A percentile compares a stretch with the other conserved stretches of the same genome.
Conservation (phyloP, 2,113 vertebrate genomes). For the Hippocampus barbouri region DNA sequence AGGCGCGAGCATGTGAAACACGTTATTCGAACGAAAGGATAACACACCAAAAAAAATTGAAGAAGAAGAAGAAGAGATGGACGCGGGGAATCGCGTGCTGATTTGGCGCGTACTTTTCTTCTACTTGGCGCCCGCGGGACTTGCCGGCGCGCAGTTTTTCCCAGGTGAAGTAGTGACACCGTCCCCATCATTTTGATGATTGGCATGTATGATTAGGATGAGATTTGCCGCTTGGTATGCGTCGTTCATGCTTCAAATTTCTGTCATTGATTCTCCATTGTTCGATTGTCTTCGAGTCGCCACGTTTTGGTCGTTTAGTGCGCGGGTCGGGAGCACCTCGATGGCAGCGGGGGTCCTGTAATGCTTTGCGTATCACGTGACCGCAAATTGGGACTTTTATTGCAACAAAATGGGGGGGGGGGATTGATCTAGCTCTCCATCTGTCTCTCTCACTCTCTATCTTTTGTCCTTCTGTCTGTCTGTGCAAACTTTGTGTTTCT, state of each 20-base stretch:
- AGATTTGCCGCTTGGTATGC: too few relatives aligned
- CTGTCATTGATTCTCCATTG: too few relatives aligned
- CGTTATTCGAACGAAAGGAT: conserved; percentile 2
- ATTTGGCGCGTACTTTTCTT: conserved; percentile 28
- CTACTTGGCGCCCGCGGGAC: conserved; percentile 44
- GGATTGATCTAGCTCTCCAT: too few relatives aligned
- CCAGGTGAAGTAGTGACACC: conserved; percentile 49
- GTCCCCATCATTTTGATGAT: neutral
- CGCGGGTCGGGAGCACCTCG: neutral
- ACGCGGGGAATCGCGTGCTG: conserved; percentile 43
- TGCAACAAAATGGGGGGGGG: too few relatives aligned
- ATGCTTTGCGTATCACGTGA: too few relatives aligned
- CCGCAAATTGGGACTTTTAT: too few relatives aligned
- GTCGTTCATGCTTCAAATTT: too few relatives aligned
- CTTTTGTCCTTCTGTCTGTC: neutral
- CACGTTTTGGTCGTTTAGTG: neutral
- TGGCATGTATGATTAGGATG: too few relatives aligned
- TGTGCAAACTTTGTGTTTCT: neutral
- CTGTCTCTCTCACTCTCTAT: too few relatives aligned
- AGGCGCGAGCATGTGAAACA: conserved; percentile 49
- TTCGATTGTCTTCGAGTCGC: too few relatives aligned
- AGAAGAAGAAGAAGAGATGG: conserved; percentile 41
- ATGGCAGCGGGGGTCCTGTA: neutral
- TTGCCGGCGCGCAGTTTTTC: conserved; percentile 55
- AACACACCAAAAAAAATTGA: neutral